Conservation (phyloP, 2,888 invertebrate species). For the Andrena camellia region DNA sequence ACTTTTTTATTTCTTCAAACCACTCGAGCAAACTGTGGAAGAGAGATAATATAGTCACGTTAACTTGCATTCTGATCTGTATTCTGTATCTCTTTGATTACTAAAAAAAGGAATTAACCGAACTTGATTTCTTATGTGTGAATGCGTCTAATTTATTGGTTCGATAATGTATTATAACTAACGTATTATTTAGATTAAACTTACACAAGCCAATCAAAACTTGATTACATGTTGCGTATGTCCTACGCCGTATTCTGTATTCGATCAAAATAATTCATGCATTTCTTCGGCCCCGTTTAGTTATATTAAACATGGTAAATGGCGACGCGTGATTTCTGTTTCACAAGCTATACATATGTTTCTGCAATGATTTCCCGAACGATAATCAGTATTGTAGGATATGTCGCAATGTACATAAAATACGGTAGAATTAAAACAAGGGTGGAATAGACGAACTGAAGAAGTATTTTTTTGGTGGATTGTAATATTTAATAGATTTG, state of each 20-base stretch:
- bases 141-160: conserved; percentile 63
- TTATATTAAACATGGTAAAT: conserved; percentile 20
- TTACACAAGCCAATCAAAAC: conserved; percentile 71
- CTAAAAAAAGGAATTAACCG: conserved; percentile 42
- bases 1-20: conserved; percentile 26
- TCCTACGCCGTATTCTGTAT: conserved; percentile 56
- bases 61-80: conserved; percentile 29
- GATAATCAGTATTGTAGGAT: conserved; percentile 80
- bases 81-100: conserved; percentile 33
- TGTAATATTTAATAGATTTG: conserved; percentile 23
- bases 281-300: conserved; percentile 44
- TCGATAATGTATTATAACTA: conserved; percentile 40
- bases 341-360: conserved; percentile 35
- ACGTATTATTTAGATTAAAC: conserved; percentile 58
- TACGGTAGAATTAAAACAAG: conserved; percentile 47
- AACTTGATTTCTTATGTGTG: conserved; percentile 28
- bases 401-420: conserved; percentile 75
- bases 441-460: conserved; percentile 39
- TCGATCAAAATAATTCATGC: conserved; percentile 69
- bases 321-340: conserved; percentile 30
- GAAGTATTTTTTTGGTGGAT: conserved; percentile 51
- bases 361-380: conserved; percentile 57
- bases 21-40: not conserved
- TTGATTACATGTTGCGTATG: conserved; percentile 58
- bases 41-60: conserved; percentile 12